phyloP scores from a whole-genome alignment of 2,888 invertebrate species.

The Tridacna crocea region DNA sequence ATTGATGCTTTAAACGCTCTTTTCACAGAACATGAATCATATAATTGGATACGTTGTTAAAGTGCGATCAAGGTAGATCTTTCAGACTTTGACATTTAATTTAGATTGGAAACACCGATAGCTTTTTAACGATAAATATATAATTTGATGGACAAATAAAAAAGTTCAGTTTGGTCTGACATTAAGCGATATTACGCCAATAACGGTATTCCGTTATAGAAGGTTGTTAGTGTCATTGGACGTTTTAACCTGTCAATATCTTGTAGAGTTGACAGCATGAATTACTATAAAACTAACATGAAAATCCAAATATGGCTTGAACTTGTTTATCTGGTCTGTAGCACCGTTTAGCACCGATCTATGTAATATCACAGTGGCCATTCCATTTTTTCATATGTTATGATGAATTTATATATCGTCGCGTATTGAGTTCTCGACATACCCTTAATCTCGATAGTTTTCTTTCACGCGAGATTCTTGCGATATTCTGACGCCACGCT shows the following conservation, averaged over 20 bases:
- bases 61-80: neutral
- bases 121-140: neutral
- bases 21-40: too few relatives aligned
- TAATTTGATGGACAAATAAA: neutral
- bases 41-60: too few relatives aligned
- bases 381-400: too few relatives aligned
- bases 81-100: conserved; percentile 1
- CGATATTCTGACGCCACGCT: too few relatives aligned
- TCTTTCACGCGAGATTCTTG: too few relatives aligned
- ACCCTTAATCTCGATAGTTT: too few relatives aligned
- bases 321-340: neutral
- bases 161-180: neutral
- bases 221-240: neutral
- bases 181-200: neutral
- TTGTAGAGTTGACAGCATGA: neutral
- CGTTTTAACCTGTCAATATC: neutral
- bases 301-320: neutral
- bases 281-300: neutral
- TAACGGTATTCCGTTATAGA: neutral
- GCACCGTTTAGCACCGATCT: too few relatives aligned
- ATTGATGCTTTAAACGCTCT: neutral
- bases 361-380: too few relatives aligned
- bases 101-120: neutral
- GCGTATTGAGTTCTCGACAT: too few relatives aligned
- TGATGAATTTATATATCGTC: too few relatives aligned